Evolutionary conservation across 2,888 invertebrate species (phyloP), one percentile per base, ranked within the genome.

Genomic region (Megastigmus dorsalis): DNA sequence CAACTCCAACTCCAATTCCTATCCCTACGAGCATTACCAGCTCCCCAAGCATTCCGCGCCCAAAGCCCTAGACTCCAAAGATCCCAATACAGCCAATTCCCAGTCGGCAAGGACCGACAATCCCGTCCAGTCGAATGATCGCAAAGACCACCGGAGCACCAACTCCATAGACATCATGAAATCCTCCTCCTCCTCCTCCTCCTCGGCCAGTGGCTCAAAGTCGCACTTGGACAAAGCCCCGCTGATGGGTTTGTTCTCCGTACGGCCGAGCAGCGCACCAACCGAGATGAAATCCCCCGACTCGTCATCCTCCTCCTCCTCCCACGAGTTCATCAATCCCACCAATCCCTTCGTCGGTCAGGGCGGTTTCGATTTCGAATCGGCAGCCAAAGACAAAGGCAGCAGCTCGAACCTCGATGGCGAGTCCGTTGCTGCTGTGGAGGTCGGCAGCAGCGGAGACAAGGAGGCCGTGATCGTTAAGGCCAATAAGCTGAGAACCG

Each of bases 301-400:
- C n/a, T n/a, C 20, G 13, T 33, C 15, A 30, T 23, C 9, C n/a
- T 60, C 3, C 57, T 78, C n/a, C 15, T 41, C 33, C 9, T 23
- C 65, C 3, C 57, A 78, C n/a, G 76, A 77, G 23, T 77, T 75
- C 26, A 63, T 80, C 9, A 84, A 82, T 80, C 78, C 78, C 7
- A 77, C 78, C 6, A 83, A 81, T 79, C 78, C 75, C 20, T 78
- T 78, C 38, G 72, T 54, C 15, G 52, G 36, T n/a, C 23, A 28
- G 9, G 26, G 13, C 2, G 26, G 15, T 67, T 70, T 48, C 4
- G 48, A 62, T 7, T 30, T 67, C 3, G 62, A 43, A n/a, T 28
- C 43, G 1, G 43, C 63, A 20, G n/a, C n/a, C n/a, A n/a, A n/a
- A n/a, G n/a, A n/a, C n/a, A n/a, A n/a, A n/a, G 28, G 55, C 15